These are phyloP conservation scores for Mesembrinibis cayennensis DNA, from an alignment of 2,113 vertebrate genomes.

Conservation along the genomic window DNA sequence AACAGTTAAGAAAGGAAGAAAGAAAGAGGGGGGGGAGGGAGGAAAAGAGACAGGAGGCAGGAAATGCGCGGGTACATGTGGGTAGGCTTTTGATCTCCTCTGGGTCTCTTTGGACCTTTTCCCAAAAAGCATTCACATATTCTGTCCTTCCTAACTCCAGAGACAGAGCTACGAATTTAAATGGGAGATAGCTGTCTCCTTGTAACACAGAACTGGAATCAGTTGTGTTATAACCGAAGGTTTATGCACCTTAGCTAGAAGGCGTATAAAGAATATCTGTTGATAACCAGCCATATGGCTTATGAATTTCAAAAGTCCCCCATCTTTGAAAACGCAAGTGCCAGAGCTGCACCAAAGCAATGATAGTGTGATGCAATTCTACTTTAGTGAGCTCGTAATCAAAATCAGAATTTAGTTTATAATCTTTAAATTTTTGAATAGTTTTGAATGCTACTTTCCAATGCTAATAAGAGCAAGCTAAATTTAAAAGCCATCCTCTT, in stretches of 20 bases:
- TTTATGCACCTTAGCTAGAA: not conserved
- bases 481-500: slow-evolving; percentile 8
- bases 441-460: slow-evolving; percentile 10
- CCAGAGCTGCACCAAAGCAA: not conserved
- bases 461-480: not conserved
- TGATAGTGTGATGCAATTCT: not conserved
- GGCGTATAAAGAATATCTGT: not conserved
- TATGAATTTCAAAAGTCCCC: not conserved
- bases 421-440: not conserved
- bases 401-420: not conserved
- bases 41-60: not conserved
- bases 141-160: not conserved
- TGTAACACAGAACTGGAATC: not conserved
- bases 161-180: not conserved
- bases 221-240: not conserved
- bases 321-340: not conserved
- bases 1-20: not conserved
- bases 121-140: fast-evolving
- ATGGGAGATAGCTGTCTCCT: not conserved
- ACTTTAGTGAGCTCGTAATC: not conserved
- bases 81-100: not conserved
- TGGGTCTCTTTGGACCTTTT: not conserved
- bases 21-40: not conserved
- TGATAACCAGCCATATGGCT: not conserved
- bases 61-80: not conserved